Conservation (phyloP, 2,888 invertebrate genomes). For the Marasmarcha lunaedactyla region DNA sequence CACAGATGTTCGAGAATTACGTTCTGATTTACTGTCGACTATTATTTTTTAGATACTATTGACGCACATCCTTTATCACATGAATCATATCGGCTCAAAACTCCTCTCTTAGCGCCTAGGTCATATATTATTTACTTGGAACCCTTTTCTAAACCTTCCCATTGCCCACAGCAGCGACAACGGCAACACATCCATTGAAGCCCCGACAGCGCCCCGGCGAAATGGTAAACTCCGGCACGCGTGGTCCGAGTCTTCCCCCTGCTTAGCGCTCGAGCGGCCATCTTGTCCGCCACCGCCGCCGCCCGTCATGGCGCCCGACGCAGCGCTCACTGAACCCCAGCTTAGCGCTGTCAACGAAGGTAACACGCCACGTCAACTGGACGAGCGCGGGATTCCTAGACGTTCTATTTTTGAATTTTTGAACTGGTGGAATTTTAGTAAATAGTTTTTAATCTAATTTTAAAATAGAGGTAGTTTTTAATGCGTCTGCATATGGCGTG, state of each 20-base stretch:
- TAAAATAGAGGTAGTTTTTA: too few species aligned
- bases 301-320: slow-evolving; percentile 20
- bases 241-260: slow-evolving; percentile 50
- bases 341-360: slow-evolving; percentile 68
- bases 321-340: slow-evolving; percentile 29
- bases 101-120: too few species aligned
- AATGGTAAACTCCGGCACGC: slow-evolving; percentile 29
- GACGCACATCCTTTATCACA: too few species aligned
- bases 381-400: slow-evolving; percentile 26
- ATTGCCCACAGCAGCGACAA: slow-evolving; percentile 42
- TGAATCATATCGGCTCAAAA: too few species aligned
- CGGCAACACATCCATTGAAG: slow-evolving; percentile 20
- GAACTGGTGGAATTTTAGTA: too few species aligned
- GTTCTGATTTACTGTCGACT: too few species aligned
- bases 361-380: slow-evolving; percentile 29
- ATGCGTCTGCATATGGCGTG: too few species aligned
- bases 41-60: too few species aligned
- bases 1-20: too few species aligned
- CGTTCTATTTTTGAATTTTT: too few species aligned
- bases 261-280: slow-evolving; percentile 44
- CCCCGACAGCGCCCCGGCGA: slow-evolving; percentile 21
- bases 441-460: too few species aligned
- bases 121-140: too few species aligned
- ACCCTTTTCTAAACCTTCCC: background rate
- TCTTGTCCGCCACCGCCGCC: slow-evolving; percentile 43